phyloP scores from a whole-genome alignment of 2,113 vertebrate species.

The Cettia cetti region DNA sequence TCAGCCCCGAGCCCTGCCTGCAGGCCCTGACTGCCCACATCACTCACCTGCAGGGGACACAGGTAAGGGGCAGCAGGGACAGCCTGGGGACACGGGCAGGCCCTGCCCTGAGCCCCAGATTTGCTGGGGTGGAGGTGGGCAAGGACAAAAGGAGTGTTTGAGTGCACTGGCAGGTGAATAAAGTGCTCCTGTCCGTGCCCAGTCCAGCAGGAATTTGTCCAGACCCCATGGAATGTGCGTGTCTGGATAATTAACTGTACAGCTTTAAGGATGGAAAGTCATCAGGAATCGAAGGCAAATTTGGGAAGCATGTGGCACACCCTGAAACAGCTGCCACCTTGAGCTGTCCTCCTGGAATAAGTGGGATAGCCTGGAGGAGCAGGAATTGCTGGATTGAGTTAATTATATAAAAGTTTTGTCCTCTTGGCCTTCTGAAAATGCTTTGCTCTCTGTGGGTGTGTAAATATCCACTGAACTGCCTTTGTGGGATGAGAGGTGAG shows the following conservation, averaged over 20 bases:
- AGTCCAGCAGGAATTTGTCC: not conserved
- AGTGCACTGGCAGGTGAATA: not conserved
- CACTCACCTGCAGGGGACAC: conserved; percentile 49
- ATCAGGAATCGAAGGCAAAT: not conserved
- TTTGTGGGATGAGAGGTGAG: not conserved
- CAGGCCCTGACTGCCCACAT: conserved; percentile 62
- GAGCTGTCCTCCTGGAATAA: not conserved
- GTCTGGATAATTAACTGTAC: not conserved
- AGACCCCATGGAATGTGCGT: rapidly evolving
- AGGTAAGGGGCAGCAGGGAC: conserved; percentile 15
- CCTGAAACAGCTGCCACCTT: not conserved
- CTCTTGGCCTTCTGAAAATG: not conserved
- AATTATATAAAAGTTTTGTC: not conserved
- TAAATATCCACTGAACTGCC: not conserved
- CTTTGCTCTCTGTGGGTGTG: not conserved
- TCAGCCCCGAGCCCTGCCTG: conserved; percentile 57
- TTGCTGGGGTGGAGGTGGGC: not conserved
- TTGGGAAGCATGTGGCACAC: not conserved
- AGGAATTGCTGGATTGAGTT: not conserved
- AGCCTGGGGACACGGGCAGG: rapidly evolving
- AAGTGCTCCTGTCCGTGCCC: not conserved
- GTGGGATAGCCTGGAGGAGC: not conserved
- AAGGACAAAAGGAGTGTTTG: rapidly evolving
- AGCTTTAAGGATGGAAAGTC: not conserved
- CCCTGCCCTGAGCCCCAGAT: rapidly evolving